phyloP scores from a whole-genome alignment of 1,140 invertebrate genomes.

The Leucophenga varia region DNA sequence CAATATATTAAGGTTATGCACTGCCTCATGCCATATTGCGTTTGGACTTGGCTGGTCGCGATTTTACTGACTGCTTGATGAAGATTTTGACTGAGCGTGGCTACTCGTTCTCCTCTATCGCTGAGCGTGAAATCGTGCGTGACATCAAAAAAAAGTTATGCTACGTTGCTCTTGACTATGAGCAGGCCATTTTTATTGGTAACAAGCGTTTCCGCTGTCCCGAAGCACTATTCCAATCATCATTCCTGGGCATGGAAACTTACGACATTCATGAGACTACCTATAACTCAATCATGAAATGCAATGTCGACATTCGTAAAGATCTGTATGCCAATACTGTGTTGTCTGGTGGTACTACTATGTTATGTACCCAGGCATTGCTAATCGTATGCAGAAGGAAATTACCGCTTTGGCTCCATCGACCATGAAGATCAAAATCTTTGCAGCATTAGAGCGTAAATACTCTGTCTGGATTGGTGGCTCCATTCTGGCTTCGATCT shows the following conservation, averaged over 20 bases:
- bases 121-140: conserved; percentile 75
- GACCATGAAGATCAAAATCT: conserved; percentile 91
- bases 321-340: conserved; percentile 88
- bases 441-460: conserved; percentile 85
- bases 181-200: conserved; percentile 82
- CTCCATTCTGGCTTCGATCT: conserved; percentile 79
- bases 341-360: conserved; percentile 75
- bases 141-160: conserved; percentile 81
- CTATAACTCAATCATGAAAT: too few species aligned
- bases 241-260: conserved; percentile 86
- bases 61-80: too few species aligned
- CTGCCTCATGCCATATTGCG: conserved; percentile 76
- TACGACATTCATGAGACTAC: too few species aligned
- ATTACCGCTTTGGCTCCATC: too few species aligned
- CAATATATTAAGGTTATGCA: conserved; percentile 75
- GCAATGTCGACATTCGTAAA: conserved; percentile 82
- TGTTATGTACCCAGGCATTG: conserved; percentile 72
- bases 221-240: conserved; percentile 85
- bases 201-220: conserved; percentile 90
- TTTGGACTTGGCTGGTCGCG: conserved; percentile 78
- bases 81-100: too few species aligned
- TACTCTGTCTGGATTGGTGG: too few species aligned
- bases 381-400: too few species aligned
- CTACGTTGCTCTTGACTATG: conserved; percentile 76
- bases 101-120: too few species aligned